Percentiles rank a stretch among this genome's conserved stretches.
phyloP scores from a whole-genome alignment of 2,113 vertebrate genomes.

The Mionectes macconnelli region DNA sequence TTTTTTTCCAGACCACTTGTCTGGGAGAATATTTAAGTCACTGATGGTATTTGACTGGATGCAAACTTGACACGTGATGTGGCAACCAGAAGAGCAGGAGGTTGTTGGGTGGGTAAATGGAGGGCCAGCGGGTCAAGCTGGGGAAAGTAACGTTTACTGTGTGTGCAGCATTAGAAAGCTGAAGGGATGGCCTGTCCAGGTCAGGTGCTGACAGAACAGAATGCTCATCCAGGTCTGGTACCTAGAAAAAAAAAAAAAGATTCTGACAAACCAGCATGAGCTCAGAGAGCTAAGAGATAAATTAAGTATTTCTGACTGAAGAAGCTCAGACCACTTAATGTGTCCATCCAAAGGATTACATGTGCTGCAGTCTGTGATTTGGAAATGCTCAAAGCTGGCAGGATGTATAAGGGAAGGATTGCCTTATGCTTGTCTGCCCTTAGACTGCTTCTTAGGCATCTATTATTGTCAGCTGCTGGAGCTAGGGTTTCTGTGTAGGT shows the following conservation, averaged over 20 bases:
- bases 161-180: neutral
- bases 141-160: neutral
- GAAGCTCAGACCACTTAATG: neutral
- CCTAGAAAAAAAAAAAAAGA: neutral
- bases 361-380: neutral
- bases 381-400: neutral
- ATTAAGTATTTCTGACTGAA: neutral
- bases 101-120: neutral
- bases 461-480: constrained; percentile 21
- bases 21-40: neutral
- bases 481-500: constrained; percentile 15
- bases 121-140: neutral
- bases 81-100: neutral
- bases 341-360: neutral
- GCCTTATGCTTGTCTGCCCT: neutral
- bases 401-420: neutral
- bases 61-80: neutral
- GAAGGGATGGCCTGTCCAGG: neutral
- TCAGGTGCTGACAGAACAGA: neutral
- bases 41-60: neutral
- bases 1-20: neutral
- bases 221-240: neutral
- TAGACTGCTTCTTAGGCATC: neutral
- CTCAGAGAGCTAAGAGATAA: neutral
- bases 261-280: neutral